These are phyloP conservation scores for Clarias batrachus DNA, from an alignment of 2,113 vertebrate genomes.

Conservation along the genomic window DNA sequence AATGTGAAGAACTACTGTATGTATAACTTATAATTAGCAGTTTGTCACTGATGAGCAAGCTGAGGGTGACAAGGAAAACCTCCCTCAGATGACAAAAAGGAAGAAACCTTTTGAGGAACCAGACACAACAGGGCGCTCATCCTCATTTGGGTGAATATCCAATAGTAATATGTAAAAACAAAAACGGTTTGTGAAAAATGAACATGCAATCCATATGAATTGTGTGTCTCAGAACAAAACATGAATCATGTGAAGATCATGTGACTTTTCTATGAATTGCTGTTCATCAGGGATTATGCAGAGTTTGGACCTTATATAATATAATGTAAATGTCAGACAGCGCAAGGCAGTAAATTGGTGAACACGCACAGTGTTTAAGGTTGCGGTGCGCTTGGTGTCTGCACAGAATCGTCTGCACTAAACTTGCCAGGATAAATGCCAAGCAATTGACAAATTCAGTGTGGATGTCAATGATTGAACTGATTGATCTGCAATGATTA, in stretches of 20 bases:
- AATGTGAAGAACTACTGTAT: too few relatives aligned
- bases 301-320: neutral
- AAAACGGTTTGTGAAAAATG: neutral
- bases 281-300: neutral
- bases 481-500: neutral
- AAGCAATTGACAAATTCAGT: neutral
- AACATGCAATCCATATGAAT: neutral
- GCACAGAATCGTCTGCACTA: neutral
- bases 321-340: neutral
- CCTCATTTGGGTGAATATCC: neutral
- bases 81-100: too few relatives aligned
- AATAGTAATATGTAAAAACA: neutral
- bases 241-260: neutral
- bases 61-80: too few relatives aligned
- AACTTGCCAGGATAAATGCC: neutral
- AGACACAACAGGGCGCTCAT: too few relatives aligned
- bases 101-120: too few relatives aligned
- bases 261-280: neutral
- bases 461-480: neutral
- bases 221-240: neutral
- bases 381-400: neutral
- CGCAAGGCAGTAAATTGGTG: neutral
- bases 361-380: neutral
- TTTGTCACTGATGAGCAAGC: too few relatives aligned
- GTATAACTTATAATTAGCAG: too few relatives aligned